These are phyloP conservation scores for Amphipoea lucens DNA, from an alignment of 2,888 invertebrate species.

Conservation along the genomic window DNA sequence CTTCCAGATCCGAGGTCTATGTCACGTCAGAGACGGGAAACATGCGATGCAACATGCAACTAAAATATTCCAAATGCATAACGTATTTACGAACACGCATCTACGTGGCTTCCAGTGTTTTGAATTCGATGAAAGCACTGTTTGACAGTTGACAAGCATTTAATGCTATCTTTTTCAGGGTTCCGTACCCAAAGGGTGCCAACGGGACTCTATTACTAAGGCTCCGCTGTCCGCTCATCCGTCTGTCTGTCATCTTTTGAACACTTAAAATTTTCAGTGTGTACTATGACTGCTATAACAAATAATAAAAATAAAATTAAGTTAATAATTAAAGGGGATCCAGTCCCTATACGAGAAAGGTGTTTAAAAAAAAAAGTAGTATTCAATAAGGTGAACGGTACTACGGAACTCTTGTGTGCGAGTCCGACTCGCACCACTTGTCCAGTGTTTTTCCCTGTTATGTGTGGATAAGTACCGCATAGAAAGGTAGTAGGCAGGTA, in stretches of 20 bases:
- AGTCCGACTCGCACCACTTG: not conserved
- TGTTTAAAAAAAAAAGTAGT: not conserved
- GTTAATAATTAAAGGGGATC: not conserved
- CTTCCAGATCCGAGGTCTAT: no score
- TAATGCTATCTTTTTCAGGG: not conserved
- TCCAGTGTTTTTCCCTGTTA: not conserved
- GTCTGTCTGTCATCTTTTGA: not conserved
- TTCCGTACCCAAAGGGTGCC: not conserved
- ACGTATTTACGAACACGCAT: not conserved
- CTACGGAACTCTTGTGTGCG: not conserved
- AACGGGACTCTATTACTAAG: no score
- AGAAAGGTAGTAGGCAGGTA: slow-evolving; percentile 3
- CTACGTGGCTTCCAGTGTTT: not conserved
- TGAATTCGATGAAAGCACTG: not conserved
- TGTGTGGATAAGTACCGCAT: slow-evolving; percentile 18
- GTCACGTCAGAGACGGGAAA: not conserved
- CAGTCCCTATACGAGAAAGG: not conserved
- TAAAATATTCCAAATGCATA: slow-evolving; percentile 10
- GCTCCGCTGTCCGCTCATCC: not conserved
- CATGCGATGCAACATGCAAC: slow-evolving; percentile 5
- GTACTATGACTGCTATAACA: no score
- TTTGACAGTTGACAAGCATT: not conserved
- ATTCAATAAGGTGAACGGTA: not conserved
- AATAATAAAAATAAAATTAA: no score
- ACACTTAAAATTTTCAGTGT: no score